Evolutionary conservation across 2,797 vertebrate species (phyloP), one percentile per base, ranked within the genome.

Genomic region (Sylvia borin): DNA sequence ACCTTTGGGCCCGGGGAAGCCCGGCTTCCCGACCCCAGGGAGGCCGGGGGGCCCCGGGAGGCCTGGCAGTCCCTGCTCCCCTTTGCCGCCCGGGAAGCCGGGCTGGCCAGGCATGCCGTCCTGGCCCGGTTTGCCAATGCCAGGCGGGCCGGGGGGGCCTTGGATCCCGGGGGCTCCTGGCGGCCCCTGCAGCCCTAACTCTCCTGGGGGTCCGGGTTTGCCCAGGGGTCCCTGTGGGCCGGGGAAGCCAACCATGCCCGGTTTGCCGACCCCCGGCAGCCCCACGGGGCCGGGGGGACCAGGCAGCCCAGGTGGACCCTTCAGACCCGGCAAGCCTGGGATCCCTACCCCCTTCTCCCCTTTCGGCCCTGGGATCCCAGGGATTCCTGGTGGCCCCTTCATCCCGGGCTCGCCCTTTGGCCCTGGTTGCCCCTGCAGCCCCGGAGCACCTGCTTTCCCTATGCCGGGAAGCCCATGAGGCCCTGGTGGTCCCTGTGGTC

Each of bases 1-100:
- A 57, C 99, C 99, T 94, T 99, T 99, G 54, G 98, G 98, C 48
- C 99, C 99, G 4, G 99, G 98, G 88, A 98, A 99, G 38, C 99
- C 99, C 11, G 98, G 98, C 95, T 99, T 99, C 27, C 99, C 99
- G 8, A 99, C 98, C 7, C 99, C 99, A 4, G 99, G 98, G 54
- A 98, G 91, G 6, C 99, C 99, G 1, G 99, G 98, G 31, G 98
- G 98, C 11, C 99, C 99, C 0, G 98, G 99, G 83, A 99, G 97
- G 85, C 99, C 99, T 7, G 98, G 97, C 47, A 98, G 94, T 9
- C 99, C 99, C 92, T 98, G 98, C 85, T 99, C 99, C 13, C 99
- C 99, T 96, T 99, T 99, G 48, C 98, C 98, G 1, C 99, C 99
- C 1, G 98, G 98, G 88, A 98, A 94, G 53, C 99, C 99, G 1